Conservation (phyloP, 2,888 invertebrate genomes). For the Drosophila longiperda region DNA sequence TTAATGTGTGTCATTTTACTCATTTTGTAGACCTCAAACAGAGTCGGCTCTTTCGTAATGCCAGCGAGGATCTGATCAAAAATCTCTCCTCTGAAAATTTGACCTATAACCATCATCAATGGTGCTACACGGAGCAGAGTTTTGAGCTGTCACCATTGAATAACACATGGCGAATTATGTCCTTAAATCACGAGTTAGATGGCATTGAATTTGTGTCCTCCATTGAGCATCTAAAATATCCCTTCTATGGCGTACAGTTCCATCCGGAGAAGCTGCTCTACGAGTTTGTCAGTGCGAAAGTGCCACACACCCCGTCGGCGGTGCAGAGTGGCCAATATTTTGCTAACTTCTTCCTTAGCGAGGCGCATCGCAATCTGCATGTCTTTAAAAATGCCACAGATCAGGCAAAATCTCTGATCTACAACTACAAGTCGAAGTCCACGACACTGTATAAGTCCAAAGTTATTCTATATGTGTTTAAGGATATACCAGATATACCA, state of each 20-base stretch:
- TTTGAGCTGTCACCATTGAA: conserved; percentile 86
- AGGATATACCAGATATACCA: conserved; percentile 7
- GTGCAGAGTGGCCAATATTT: conserved; percentile 90
- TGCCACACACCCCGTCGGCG: conserved; percentile 89
- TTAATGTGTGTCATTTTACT: neutral
- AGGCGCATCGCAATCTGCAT: conserved; percentile 89
- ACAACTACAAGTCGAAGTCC: conserved; percentile 89
- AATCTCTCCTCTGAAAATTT: conserved; percentile 87
- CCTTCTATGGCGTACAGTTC: conserved; percentile 95
- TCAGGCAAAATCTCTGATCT: conserved; percentile 88
- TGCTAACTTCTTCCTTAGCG: conserved; percentile 92
- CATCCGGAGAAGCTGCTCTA: conserved; percentile 96
- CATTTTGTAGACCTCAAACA: conserved; percentile 86
- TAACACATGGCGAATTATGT: conserved; percentile 89
- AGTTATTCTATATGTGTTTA: conserved; percentile 92
- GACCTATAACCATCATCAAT: conserved; percentile 91
- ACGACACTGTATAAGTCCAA: too few relatives aligned
- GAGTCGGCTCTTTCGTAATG: conserved; percentile 88
- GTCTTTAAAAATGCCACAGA: conserved; percentile 85
- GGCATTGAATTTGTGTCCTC: conserved; percentile 91
- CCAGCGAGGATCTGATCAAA: conserved; percentile 87
- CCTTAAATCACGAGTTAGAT: conserved; percentile 89
- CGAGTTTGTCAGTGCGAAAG: conserved; percentile 89
- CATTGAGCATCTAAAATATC: conserved; percentile 90
- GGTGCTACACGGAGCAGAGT: conserved; percentile 88